phyloP scores from a whole-genome alignment of 2,113 vertebrate species.

The Marmota flaviventris region DNA sequence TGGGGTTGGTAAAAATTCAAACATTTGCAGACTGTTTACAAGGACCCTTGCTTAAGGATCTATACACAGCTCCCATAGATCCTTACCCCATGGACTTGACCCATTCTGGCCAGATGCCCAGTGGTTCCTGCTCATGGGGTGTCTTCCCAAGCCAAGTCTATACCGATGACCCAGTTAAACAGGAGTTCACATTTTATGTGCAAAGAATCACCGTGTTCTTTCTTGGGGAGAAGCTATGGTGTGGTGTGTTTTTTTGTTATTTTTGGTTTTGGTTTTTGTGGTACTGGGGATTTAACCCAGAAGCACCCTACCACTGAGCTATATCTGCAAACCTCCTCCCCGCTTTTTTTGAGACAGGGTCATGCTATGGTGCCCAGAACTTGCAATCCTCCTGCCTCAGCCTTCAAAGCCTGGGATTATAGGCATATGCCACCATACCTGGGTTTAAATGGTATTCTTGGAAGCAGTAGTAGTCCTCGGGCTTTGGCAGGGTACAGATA shows the following conservation, averaged over 20 bases:
- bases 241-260: background rate
- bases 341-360: too few species aligned
- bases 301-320: too few species aligned
- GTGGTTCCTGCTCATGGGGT: background rate
- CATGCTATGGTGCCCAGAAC: too few species aligned
- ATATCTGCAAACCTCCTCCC: too few species aligned
- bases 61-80: background rate
- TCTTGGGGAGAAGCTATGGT: conserved; percentile 19
- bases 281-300: too few species aligned
- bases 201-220: background rate
- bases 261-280: background rate
- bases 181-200: background rate
- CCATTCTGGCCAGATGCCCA: background rate
- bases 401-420: too few species aligned
- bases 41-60: background rate
- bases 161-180: background rate
- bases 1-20: background rate
- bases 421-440: too few species aligned
- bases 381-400: too few species aligned
- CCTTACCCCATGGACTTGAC: background rate
- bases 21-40: background rate
- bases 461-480: background rate
- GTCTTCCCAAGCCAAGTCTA: background rate
- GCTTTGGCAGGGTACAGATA: background rate
- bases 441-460: background rate